These are phyloP conservation scores for Dendrocopos noguchii DNA, from an alignment of 2,113 vertebrate species.

Conservation along the genomic window DNA sequence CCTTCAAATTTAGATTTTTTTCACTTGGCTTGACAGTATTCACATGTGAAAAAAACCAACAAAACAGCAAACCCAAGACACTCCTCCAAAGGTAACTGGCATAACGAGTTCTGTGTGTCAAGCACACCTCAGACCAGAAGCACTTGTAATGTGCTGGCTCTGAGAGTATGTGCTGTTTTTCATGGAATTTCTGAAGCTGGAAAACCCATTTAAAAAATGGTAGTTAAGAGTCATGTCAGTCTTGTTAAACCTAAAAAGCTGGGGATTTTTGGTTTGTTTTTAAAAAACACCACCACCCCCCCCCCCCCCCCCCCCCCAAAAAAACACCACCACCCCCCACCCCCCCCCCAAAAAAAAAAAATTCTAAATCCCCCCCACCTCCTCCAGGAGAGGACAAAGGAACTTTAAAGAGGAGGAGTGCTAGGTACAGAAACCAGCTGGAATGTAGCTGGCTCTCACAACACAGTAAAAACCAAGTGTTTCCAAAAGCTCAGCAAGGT, in stretches of 20 bases:
- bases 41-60: not conserved
- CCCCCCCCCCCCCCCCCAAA: no score
- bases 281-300: no score
- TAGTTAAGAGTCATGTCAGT: not conserved
- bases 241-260: not conserved
- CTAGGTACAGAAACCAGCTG: conserved; percentile 37
- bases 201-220: not conserved
- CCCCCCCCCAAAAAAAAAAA: not conserved
- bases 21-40: not conserved
- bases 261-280: not conserved
- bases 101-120: not conserved
- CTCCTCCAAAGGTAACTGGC: not conserved
- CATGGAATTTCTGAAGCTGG: not conserved
- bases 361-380: not conserved
- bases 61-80: not conserved
- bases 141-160: not conserved
- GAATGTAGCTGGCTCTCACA: conserved; percentile 30
- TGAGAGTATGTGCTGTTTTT: not conserved
- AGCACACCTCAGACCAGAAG: conserved; percentile 4
- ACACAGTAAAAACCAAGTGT: conserved; percentile 1
- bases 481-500: conserved; percentile 34
- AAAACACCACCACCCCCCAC: no score
- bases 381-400: not conserved
- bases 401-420: not conserved
- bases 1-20: conserved; percentile 12